Evolutionary conservation across 1,140 invertebrate species (phyloP), one percentile per base, ranked within the genome.

Genomic region (Diorhabda elongata): DNA sequence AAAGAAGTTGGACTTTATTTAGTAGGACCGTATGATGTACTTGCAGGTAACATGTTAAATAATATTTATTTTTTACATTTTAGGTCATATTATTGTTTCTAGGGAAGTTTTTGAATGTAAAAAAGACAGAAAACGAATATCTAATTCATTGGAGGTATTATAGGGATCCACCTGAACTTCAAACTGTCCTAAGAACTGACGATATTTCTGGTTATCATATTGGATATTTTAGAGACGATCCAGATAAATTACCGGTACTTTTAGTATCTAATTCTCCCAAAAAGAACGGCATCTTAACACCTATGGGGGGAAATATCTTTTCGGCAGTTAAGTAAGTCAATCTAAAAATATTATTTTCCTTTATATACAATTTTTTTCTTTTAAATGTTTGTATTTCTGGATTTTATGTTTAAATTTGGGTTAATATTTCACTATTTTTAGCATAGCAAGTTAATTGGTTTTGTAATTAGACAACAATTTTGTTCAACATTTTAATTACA

Each of bases 81-180:
- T 26, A 26, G 26, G 26, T 52, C 47, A 52, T 52, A 52, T 52
- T 4, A 52, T 52, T 52, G n/a, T 52, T 52, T 52, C 26, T 11
- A 65, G 87, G 87, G 3, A 88, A 87, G 75, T 74, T 72, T 67
- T 63, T 70, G 61, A 63, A 67, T 45, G 61, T 59, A 7, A 57
- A 86, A 63, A 80, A 84, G 45, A 77, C 89, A 74, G 83, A 85
- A 63, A 85, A 87, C n/a, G 82, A 88, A 67, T 88, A 89, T 79
- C 80, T 96, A 71, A 80, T 88, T 47, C 94, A 97, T 79, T 97
- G 93, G 90, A 86, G 96, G 76, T 97, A 92, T 83, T 97, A 89
- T 81, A 96, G 93, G 83, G 96, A 98, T 86, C 93, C 93, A 58
- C 95, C 96, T 47, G 95, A 98, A 83, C 95, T 97, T 82, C 91